Evolutionary conservation across 2,113 vertebrate species (phyloP).

Genomic region (Gopherus evgoodei): DNA sequence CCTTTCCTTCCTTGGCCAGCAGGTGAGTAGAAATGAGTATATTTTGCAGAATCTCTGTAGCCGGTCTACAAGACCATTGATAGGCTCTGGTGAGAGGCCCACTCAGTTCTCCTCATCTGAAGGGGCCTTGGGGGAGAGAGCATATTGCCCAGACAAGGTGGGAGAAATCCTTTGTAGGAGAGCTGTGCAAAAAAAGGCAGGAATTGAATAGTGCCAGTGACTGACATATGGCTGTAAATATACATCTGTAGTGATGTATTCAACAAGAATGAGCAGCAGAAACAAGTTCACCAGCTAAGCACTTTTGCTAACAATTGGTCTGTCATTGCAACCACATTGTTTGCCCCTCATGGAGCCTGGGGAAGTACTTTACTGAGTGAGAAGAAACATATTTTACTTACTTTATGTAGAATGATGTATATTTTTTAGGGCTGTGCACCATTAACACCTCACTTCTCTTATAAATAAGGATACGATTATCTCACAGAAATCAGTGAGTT

Average conservation of each 20-base stretch:
- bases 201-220: not conserved
- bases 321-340: not conserved
- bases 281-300: too few relatives aligned
- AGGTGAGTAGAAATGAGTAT: not conserved
- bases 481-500: too few relatives aligned
- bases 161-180: not conserved
- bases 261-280: not conserved
- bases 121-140: too few relatives aligned
- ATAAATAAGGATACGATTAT: too few relatives aligned
- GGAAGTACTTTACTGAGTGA: not conserved
- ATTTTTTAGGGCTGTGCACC: not conserved
- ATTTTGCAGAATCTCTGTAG: too few relatives aligned
- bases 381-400: not conserved
- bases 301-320: not conserved
- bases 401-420: not conserved
- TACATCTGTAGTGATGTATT: not conserved
- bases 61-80: too few relatives aligned
- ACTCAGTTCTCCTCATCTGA: too few relatives aligned
- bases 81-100: too few relatives aligned
- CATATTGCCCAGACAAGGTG: not conserved
- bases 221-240: not conserved
- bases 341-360: not conserved
- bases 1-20: not conserved
- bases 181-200: not conserved
- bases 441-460: conserved; percentile 25